Conservation (phyloP, 2,888 invertebrate genomes). For the Epiblema foenella region DNA sequence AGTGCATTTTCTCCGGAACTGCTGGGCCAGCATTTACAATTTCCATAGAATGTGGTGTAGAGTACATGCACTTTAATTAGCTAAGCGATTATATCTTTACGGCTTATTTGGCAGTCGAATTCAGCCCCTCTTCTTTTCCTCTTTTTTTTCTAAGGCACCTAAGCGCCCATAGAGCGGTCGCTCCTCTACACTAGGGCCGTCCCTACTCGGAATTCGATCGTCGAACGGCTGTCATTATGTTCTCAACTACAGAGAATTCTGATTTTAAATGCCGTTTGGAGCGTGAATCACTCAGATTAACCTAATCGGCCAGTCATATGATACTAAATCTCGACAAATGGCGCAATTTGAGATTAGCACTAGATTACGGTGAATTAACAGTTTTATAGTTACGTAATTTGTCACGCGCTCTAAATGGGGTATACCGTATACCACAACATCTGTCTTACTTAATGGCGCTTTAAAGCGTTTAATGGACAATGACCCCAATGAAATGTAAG, state of each 20-base stretch:
- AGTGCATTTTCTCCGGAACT: too few species aligned
- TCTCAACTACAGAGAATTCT: slow-evolving; percentile 13
- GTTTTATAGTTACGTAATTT: slow-evolving; percentile 37
- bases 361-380: slow-evolving; percentile 39
- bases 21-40: too few species aligned
- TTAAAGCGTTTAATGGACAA: slow-evolving; percentile 22
- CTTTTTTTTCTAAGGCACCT: too few species aligned
- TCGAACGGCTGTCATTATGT: neutral
- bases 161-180: too few species aligned
- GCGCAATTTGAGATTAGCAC: slow-evolving; percentile 36
- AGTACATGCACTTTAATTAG: too few species aligned
- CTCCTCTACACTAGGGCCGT: too few species aligned
- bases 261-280: slow-evolving; percentile 31
- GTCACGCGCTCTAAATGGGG: slow-evolving; percentile 24
- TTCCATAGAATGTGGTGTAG: too few species aligned
- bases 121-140: too few species aligned
- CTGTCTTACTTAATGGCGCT: slow-evolving; percentile 32
- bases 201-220: neutral
- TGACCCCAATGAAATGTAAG: slow-evolving; percentile 10
- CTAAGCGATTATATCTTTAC: neutral
- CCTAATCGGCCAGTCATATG: slow-evolving; percentile 31
- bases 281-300: slow-evolving; percentile 35
- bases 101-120: neutral
- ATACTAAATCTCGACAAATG: slow-evolving; percentile 40
- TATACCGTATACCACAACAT: slow-evolving; percentile 24